Percentiles rank a stretch among this genome's conserved stretches.
Conservation (phyloP, 2,113 vertebrate species). For the Fregata magnificens region DNA sequence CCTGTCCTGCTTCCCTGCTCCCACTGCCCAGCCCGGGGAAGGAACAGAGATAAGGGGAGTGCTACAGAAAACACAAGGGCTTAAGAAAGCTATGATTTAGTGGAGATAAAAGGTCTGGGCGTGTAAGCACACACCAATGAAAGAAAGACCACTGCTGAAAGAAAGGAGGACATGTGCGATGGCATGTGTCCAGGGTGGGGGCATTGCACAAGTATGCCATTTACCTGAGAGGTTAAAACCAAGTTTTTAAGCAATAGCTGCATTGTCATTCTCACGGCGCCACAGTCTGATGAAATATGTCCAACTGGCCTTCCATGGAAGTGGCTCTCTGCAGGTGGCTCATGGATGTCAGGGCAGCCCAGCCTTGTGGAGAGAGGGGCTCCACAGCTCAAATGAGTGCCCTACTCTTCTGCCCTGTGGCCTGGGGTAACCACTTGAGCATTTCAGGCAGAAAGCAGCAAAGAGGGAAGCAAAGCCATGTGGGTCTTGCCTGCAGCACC, state of each 20-base stretch:
- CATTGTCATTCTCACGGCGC: neutral
- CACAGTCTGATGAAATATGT: neutral
- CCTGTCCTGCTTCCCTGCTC: neutral
- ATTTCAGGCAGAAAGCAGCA: neutral
- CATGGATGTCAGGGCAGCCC: fast-evolving
- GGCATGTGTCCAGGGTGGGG: neutral
- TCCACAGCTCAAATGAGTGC: neutral
- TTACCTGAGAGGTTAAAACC: neutral
- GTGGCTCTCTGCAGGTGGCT: neutral
- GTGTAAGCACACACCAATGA: neutral
- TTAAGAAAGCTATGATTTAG: constrained; percentile 38
- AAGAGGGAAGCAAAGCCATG: neutral
- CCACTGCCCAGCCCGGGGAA: constrained; percentile 2
- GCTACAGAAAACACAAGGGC: constrained; percentile 24
- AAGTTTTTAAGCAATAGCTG: neutral
- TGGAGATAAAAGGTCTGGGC: constrained; percentile 15
- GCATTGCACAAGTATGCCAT: neutral
- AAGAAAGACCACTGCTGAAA: neutral
- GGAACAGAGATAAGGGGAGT: constrained; percentile 47
- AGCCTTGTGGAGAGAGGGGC: neutral
- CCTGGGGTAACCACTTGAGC: neutral
- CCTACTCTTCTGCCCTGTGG: neutral
- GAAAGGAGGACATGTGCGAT: neutral
- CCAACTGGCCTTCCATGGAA: neutral
- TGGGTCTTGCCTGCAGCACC: neutral